A percentile compares a stretch with the other conserved stretches of the same genome.
Evolutionary conservation across 1,140 invertebrate genomes (phyloP).

Genomic region (Temnothorax curvispinosus): DNA sequence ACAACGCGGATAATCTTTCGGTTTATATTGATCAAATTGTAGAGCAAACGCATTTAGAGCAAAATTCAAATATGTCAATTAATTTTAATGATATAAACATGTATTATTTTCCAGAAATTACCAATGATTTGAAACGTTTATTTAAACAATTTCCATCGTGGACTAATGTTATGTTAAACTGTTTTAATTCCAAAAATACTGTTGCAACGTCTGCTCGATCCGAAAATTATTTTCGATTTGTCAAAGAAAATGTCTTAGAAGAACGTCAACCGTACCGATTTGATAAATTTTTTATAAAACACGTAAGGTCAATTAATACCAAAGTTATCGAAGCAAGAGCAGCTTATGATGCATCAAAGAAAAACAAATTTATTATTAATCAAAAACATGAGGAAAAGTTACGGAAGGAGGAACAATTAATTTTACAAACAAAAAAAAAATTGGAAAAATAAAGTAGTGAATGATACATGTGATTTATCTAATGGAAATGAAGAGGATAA

Average conservation of each 20-base stretch:
- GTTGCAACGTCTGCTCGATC: not conserved
- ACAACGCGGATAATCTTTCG: not conserved
- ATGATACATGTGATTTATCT: not conserved
- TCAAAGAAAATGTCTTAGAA: not conserved
- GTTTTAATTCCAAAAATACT: not conserved
- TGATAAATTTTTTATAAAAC: constrained; percentile 5
- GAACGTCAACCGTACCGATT: not conserved
- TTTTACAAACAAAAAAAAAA: not conserved
- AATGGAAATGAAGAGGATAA: not conserved
- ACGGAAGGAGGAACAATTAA: not conserved
- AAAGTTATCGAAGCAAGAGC: not conserved
- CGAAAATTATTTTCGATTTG: not conserved
- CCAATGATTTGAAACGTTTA: not conserved
- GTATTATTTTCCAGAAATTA: not conserved
- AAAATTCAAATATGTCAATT: not conserved
- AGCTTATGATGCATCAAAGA: not conserved
- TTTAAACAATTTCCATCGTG: constrained; percentile 4
- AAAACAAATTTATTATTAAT: not conserved
- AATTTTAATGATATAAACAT: not conserved
- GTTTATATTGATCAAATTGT: not conserved
- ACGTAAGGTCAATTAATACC: not conserved
- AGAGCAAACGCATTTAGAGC: not conserved
- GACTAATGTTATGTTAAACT: not conserved
- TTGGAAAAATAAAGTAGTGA: not conserved
- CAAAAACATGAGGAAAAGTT: not conserved